phyloP scores from a whole-genome alignment of 2,797 vertebrate species.

The Brachyalestes nurse region DNA sequence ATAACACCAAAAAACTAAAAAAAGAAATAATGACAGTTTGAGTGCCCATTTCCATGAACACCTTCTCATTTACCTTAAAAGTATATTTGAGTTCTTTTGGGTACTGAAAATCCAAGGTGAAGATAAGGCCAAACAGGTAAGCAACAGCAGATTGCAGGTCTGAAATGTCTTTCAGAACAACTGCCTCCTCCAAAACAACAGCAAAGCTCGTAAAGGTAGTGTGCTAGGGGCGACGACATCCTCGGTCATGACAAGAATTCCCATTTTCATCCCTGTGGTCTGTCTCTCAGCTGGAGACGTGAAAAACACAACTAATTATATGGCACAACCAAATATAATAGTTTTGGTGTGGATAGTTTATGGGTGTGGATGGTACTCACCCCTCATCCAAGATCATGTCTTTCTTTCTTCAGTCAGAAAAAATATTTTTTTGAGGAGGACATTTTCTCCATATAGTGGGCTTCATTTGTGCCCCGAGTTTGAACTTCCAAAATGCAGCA shows the following conservation, averaged over 20 bases:
- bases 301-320: too few relatives aligned
- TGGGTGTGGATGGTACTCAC: not conserved
- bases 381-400: too few relatives aligned
- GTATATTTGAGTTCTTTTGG: conserved; percentile 33
- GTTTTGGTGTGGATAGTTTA: conserved; percentile 17
- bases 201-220: conserved; percentile 38
- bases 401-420: conserved; percentile 1
- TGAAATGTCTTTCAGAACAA: conserved; percentile 23
- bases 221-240: conserved; percentile 2
- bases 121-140: conserved; percentile 23
- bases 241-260: conserved; percentile 10
- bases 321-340: conserved; percentile 19
- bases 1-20: too few relatives aligned
- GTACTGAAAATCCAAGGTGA: conserved; percentile 25
- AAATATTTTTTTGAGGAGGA: not conserved
- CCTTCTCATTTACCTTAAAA: conserved; percentile 37
- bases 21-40: not conserved
- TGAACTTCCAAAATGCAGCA: conserved; percentile 14
- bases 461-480: not conserved
- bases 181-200: conserved; percentile 36
- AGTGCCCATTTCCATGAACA: conserved; percentile 29
- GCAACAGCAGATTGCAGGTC: conserved; percentile 12
- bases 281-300: conserved; percentile 16
- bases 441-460: conserved; percentile 9
- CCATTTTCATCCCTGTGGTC: conserved; percentile 31